A percentile compares a stretch with the other conserved stretches of the same genome.
phyloP scores from a whole-genome alignment of 2,797 vertebrate genomes.

The Oreonectes daqikongensis region DNA sequence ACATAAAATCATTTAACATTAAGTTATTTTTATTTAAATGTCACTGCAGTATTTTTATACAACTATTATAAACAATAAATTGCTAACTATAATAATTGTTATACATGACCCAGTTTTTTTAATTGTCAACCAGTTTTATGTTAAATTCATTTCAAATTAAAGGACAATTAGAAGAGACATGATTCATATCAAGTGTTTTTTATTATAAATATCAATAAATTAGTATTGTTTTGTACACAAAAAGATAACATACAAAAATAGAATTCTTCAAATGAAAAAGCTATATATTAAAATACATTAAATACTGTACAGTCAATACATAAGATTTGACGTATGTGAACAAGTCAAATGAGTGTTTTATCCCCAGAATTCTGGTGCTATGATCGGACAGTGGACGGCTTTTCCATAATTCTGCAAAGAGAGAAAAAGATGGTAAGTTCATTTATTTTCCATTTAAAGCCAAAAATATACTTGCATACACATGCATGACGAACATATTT shows the following conservation, averaged over 20 bases:
- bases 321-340: not conserved
- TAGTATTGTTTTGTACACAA: constrained; percentile 41
- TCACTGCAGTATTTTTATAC: no score
- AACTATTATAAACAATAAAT: no score
- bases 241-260: constrained; percentile 55
- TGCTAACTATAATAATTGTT: no score
- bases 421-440: not conserved
- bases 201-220: constrained; percentile 61
- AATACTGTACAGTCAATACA: constrained; percentile 54
- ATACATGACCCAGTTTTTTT: no score
- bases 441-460: not conserved
- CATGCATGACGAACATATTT: no score
- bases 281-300: constrained; percentile 31
- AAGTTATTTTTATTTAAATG: no score
- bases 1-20: no score
- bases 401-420: constrained; percentile 53
- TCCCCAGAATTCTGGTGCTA: constrained; percentile 53
- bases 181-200: constrained; percentile 23
- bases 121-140: no score
- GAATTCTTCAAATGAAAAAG: constrained; percentile 43
- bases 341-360: constrained; percentile 27
- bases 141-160: not conserved
- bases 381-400: constrained; percentile 28
- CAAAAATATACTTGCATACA: no score
- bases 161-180: constrained; percentile 7